These are phyloP conservation scores for Notothenia coriiceps DNA, from an alignment of 2,113 vertebrate species.

Conservation along the genomic window DNA sequence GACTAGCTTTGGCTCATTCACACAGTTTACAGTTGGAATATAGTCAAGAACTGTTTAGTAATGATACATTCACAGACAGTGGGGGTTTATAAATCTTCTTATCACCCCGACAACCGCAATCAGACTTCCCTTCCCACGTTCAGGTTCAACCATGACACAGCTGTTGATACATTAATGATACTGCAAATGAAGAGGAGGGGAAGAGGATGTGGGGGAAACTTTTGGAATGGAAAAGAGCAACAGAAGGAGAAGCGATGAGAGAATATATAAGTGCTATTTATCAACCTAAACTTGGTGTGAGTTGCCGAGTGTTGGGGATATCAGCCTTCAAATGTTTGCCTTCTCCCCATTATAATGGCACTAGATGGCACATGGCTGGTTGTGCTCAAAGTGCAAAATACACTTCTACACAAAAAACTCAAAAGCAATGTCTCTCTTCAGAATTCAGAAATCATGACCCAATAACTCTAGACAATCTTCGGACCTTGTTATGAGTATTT, in stretches of 20 bases:
- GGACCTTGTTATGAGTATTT: no score
- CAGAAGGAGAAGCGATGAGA: conserved; percentile 4
- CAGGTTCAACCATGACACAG: conserved; percentile 41
- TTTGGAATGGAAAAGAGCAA: background rate
- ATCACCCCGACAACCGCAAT: conserved; percentile 45
- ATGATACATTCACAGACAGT: conserved; percentile 55
- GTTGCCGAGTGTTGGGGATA: no score
- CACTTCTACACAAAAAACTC: no score
- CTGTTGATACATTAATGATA: conserved; percentile 37
- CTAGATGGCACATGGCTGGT: no score
- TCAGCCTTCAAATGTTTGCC: no score
- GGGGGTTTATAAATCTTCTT: conserved; percentile 52
- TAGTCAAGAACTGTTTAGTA: conserved; percentile 58
- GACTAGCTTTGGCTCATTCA: conserved; percentile 29
- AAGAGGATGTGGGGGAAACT: background rate
- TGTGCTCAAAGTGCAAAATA: no score
- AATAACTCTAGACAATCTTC: no score
- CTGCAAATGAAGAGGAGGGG: conserved; percentile 15
- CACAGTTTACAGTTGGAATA: conserved; percentile 59
- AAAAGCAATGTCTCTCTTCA: no score
- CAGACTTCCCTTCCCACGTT: conserved; percentile 62
- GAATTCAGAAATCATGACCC: no score
- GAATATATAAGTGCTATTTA: background rate
- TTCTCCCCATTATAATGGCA: no score
- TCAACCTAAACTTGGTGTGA: no score